phyloP scores from a whole-genome alignment of 2,888 invertebrate species.

The Sericinus montela region DNA sequence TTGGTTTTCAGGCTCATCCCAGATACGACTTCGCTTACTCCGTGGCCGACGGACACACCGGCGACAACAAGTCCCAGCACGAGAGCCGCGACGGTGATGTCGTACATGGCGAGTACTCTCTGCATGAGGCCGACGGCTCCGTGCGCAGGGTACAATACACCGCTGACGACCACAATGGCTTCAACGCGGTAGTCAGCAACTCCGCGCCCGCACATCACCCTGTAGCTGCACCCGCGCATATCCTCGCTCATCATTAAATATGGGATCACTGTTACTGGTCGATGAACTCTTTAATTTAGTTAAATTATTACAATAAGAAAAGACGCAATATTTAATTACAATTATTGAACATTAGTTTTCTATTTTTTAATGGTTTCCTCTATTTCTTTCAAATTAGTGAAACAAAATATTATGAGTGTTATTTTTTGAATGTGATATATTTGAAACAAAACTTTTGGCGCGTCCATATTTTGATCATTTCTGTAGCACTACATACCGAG shows the following conservation, averaged over 20 bases:
- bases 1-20: slow-evolving; percentile 57
- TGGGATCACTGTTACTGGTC: too few species aligned
- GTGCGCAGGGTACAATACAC: slow-evolving; percentile 69
- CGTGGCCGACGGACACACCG: slow-evolving; percentile 76
- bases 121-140: slow-evolving; percentile 67
- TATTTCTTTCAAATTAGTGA: too few species aligned
- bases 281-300: too few species aligned
- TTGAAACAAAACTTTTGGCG: too few species aligned
- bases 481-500: too few species aligned
- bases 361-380: too few species aligned
- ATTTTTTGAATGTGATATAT: too few species aligned
- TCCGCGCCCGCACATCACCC: slow-evolving; percentile 26
- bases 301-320: too few species aligned
- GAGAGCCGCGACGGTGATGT: slow-evolving; percentile 77
- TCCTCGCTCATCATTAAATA: slow-evolving; percentile 22
- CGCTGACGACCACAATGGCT: slow-evolving; percentile 63
- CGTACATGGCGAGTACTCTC: slow-evolving; percentile 73
- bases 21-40: slow-evolving; percentile 77
- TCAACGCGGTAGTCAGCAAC: slow-evolving; percentile 35
- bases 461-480: too few species aligned
- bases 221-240: slow-evolving; percentile 22
- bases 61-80: slow-evolving; percentile 78
- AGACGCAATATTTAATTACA: too few species aligned
- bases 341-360: too few species aligned
- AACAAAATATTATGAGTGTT: too few species aligned